Evolutionary conservation across 1,140 invertebrate genomes (phyloP), one percentile per base, ranked within the genome.

Genomic region (Odontomachus brunneus): DNA sequence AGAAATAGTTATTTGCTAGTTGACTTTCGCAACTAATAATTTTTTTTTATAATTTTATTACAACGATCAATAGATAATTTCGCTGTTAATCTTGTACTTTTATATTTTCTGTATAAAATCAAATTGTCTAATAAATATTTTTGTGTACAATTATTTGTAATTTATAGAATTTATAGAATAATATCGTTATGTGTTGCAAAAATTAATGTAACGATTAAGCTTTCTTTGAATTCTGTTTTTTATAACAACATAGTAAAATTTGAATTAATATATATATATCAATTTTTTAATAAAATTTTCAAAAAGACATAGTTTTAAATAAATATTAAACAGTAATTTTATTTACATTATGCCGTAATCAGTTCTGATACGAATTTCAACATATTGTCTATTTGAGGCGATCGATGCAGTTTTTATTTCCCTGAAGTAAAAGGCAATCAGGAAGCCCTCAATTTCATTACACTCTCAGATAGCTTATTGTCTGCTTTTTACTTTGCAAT

Each of bases 351-450:
- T 29, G 33, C 15, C 33, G 24, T 48, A 0, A 22, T 44, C 2
- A 44, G n/a, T 44, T 66, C 11, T 24, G n/a, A 69, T 49, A 65
- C 12, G 11, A 3, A 9, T 63, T 75, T 19, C 44, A 0, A 59
- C 44, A 51, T 1, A 84, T 29, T 14, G 14, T 73, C 12, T 17
- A 26, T 33, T 19, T 2, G 1, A 29, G 22, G 4, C 48, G 24
- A 55, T 1, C 17, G n/a, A 51, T 65, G 33, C 9, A 57, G 22
- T 48, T 1, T 38, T 84, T 84, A 90, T 90, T 92, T 91, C 90
- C 87, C 89, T 57, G 38, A 82, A 65, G 82, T 69, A 44, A 55
- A 84, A 88, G n/a, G 24, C 86, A 91, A 91, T 92, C 90, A 89
- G 33, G 11, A 62, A 59, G 53, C 26, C 65, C 22, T 57, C 78